Conservation (phyloP, 2,113 vertebrate species). For the Vicugna pacos region DNA sequence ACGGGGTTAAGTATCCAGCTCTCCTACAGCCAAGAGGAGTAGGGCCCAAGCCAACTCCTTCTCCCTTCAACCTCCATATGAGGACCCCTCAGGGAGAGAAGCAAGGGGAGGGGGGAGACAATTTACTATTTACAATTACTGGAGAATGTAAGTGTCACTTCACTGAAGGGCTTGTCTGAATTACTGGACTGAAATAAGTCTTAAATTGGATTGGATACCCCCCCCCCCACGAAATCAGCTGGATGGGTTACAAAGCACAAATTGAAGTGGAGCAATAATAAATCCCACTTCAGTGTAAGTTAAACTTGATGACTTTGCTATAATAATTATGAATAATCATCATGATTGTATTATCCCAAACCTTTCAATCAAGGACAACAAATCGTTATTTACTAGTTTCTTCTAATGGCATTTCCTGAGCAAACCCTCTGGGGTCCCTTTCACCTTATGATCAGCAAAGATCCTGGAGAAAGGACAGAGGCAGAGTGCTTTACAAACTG, state of each 20-base stretch:
- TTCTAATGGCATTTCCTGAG: background rate
- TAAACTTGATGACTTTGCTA: slow-evolving; percentile 24
- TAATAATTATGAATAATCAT: slow-evolving; percentile 45
- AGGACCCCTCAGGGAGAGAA: background rate
- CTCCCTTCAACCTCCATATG: background rate
- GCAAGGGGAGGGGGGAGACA: background rate
- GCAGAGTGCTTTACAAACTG: background rate
- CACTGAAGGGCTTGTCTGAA: background rate
- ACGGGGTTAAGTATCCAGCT: background rate
- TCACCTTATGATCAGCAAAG: background rate
- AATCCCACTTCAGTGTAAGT: background rate
- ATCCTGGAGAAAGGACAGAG: background rate
- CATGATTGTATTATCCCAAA: slow-evolving; percentile 6
- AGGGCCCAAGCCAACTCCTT: background rate
- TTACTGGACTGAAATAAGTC: background rate
- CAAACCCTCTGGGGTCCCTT: background rate
- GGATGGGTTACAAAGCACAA: slow-evolving; percentile 16
- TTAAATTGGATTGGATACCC: background rate
- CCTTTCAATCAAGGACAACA: slow-evolving; percentile 30
- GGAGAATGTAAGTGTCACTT: background rate
- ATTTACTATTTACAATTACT: background rate
- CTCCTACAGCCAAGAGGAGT: background rate
- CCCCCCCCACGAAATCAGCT: background rate
- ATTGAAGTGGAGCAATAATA: background rate
- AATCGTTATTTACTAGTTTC: background rate